Conservation (phyloP, 2,888 invertebrate species). For the Iphiclides podalirius region DNA sequence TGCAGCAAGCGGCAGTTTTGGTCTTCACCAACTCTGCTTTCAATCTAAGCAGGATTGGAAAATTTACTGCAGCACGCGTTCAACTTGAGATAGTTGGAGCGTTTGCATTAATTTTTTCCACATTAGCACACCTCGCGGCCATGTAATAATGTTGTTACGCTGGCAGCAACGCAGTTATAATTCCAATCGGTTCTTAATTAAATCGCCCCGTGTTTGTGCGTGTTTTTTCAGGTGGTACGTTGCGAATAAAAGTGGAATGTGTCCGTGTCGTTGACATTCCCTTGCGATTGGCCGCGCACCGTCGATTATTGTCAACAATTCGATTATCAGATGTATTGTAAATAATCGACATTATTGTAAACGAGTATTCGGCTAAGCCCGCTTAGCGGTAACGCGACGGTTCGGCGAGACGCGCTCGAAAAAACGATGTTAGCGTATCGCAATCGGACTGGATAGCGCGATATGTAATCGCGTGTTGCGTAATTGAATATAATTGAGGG, state of each 20-base stretch:
- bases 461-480: conserved; percentile 48
- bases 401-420: too few species aligned
- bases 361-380: conserved; percentile 17
- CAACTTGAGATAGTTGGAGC: not conserved
- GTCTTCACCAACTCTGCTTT: too few species aligned
- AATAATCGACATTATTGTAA: too few species aligned
- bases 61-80: not conserved
- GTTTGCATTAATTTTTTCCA: conserved; percentile 17
- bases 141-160: conserved; percentile 19
- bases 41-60: not conserved
- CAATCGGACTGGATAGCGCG: conserved; percentile 37
- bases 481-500: conserved; percentile 54
- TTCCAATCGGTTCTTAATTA: conserved; percentile 19
- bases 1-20: too few species aligned
- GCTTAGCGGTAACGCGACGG: too few species aligned
- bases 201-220: not conserved
- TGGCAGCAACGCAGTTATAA: conserved; percentile 12
- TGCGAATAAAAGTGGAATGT: conserved; percentile 11
- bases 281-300: not conserved
- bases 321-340: too few species aligned
- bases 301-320: too few species aligned
- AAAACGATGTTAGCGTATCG: conserved; percentile 26
- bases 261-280: conserved; percentile 18
- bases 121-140: not conserved
- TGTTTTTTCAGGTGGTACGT: conserved; percentile 11